phyloP scores from a whole-genome alignment of 2,888 invertebrate genomes.

The Agrotis exclamationis region DNA sequence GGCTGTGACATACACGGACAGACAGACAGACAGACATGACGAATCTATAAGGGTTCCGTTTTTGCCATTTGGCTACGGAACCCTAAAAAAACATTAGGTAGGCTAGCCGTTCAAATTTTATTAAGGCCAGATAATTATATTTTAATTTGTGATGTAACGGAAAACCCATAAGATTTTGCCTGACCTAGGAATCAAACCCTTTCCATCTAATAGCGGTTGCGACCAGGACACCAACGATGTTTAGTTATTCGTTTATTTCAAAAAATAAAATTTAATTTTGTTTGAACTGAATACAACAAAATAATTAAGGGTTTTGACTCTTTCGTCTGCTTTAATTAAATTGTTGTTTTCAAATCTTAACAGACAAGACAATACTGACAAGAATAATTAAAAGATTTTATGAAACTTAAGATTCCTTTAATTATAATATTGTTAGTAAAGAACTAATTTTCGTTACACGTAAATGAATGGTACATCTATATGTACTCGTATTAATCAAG shows the following conservation, averaged over 20 bases:
- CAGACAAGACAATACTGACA: background rate
- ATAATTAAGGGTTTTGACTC: background rate
- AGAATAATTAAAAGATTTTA: background rate
- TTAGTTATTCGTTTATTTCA: too few relatives aligned
- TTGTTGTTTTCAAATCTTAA: conserved; percentile 7
- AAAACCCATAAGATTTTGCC: too few relatives aligned
- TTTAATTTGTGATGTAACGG: too few relatives aligned
- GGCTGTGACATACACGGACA: too few relatives aligned
- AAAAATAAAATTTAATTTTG: conserved; percentile 2
- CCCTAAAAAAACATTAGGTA: too few relatives aligned
- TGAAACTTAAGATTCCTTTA: background rate
- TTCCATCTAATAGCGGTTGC: background rate
- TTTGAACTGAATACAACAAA: conserved; percentile 17
- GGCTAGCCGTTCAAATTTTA: too few relatives aligned
- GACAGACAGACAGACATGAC: too few relatives aligned
- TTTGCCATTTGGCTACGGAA: too few relatives aligned
- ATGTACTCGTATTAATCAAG: conserved; percentile 11
- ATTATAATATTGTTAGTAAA: conserved; percentile 17
- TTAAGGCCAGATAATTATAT: too few relatives aligned
- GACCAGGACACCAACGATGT: background rate
- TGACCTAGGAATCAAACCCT: too few relatives aligned
- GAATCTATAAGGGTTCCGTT: too few relatives aligned
- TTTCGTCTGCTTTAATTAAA: background rate
- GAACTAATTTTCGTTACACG: conserved; percentile 48
- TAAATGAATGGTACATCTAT: conserved; percentile 18